phyloP scores from a whole-genome alignment of 2,888 invertebrate species.

The Daptonema setosum region DNA sequence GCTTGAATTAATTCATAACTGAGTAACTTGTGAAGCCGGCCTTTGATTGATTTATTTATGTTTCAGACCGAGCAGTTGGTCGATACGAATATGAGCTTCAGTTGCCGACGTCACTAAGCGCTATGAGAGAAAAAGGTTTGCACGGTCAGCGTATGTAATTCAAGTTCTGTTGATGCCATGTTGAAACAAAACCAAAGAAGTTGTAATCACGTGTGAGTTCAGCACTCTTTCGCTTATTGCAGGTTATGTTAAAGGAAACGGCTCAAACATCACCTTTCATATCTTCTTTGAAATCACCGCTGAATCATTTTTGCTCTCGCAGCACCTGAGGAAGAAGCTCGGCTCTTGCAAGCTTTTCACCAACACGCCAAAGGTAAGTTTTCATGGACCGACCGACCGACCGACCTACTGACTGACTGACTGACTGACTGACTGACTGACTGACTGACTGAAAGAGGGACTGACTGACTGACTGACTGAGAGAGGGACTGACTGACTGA shows the following conservation, averaged over 20 bases:
- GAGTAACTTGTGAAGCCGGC: too few relatives aligned
- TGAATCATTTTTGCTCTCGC: neutral
- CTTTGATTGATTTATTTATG: too few relatives aligned
- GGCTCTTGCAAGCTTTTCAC: neutral
- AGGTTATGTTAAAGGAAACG: neutral
- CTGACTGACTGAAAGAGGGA: neutral
- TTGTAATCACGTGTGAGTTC: too few relatives aligned
- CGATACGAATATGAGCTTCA: neutral
- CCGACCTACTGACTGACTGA: neutral
- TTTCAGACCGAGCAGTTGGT: neutral
- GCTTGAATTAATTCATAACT: too few relatives aligned
- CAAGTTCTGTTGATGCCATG: too few relatives aligned
- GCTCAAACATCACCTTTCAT: neutral
- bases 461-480: neutral
- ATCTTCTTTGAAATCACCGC: neutral
- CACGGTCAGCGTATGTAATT: too few relatives aligned
- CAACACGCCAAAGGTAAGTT: neutral
- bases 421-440: neutral
- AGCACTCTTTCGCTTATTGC: neutral
- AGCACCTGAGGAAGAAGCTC: neutral
- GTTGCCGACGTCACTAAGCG: too few relatives aligned
- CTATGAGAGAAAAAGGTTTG: too few relatives aligned
- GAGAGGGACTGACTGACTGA: neutral
- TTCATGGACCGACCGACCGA: neutral
- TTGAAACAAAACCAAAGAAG: too few relatives aligned